Evolutionary conservation across 2,888 invertebrate genomes (phyloP), one percentile per base, ranked within the genome.

Genomic region (Hyposoter didymator): DNA sequence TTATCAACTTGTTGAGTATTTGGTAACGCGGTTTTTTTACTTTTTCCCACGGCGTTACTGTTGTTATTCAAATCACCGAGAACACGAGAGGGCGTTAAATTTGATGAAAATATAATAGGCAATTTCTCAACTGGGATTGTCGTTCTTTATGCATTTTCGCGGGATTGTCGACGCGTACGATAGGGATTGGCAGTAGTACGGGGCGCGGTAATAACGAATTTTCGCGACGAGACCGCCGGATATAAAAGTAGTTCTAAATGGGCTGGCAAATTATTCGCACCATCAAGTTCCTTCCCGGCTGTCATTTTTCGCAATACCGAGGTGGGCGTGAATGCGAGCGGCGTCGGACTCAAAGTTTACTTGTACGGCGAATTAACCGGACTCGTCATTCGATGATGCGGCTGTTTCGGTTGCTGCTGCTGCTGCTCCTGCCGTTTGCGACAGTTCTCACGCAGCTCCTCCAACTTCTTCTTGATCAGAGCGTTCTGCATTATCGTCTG

Each of bases 281-380:
- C 95, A 92, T 96, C 96, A 32, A 95, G 95, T 89, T 98, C 97
- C 93, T 98, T 98, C 90, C 98, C 98, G 1, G 98, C 98, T 7
- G 98, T 98, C 98, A 98, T 98, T 95, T 98, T 98, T 87, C 98
- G 96, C 91, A 99, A 95, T 86, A 99, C 99, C 86, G 98, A 98
- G 45, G 98, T 99, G 84, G 99, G 99, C 0, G 98, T 99, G 94
- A 99, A 98, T 32, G 98, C 97, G 89, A 97, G 95, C 17, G 97
- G 97, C 43, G 96, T 96, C 14, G 96, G 96, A 22, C 96, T 96
- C 78, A 95, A 92, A 14, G 95, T 94, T 88, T 95, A 95, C 90
- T 95, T 95, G 12, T 94, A 94, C 55, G 94, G 93, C 7, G 94
- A 94, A 49, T 92, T 92, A 35, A 90, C 89, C 45, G 93, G 93